Conservation (phyloP, 2,888 invertebrate species). For the Aleiodes leptofemur region DNA sequence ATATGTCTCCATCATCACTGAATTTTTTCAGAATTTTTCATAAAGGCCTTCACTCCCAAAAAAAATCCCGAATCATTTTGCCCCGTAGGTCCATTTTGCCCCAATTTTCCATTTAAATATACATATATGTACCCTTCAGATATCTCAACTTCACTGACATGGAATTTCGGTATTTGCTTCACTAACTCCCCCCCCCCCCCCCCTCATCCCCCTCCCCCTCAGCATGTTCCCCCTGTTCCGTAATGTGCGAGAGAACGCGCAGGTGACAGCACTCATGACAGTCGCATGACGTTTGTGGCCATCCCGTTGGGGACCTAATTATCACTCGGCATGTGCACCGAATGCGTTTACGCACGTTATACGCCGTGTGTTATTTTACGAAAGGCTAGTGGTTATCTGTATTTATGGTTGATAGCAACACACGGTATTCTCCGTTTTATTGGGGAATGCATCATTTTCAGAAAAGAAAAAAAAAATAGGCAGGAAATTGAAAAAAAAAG, state of each 20-base stretch:
- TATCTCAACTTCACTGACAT: not conserved
- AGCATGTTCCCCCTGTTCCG: conserved; percentile 27
- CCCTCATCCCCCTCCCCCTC: conserved; percentile 12
- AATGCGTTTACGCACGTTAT: conserved; percentile 53
- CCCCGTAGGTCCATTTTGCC: too few relatives aligned
- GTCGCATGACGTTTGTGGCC: conserved; percentile 73
- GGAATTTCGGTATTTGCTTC: conserved; percentile 20
- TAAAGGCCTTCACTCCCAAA: too few relatives aligned
- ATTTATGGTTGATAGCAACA: conserved; percentile 23
- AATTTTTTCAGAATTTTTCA: too few relatives aligned
- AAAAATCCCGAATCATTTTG: too few relatives aligned
- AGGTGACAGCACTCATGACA: conserved; percentile 73
- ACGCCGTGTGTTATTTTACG: conserved; percentile 54
- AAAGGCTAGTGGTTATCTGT: conserved; percentile 42
- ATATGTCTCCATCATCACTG: too few relatives aligned
- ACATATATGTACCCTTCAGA: too few relatives aligned
- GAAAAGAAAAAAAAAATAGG: not conserved
- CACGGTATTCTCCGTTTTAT: conserved; percentile 7
- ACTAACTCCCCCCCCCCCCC: conserved; percentile 19
- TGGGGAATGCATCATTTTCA: not conserved
- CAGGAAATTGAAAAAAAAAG: not conserved
- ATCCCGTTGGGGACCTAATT: conserved; percentile 72
- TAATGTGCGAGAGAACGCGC: conserved; percentile 35
- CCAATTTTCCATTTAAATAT: not conserved
- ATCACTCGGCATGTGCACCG: conserved; percentile 64